Base-by-base conservation (phyloP, 2,113 vertebrate species). In the Spermophilus dauricus region DNA sequence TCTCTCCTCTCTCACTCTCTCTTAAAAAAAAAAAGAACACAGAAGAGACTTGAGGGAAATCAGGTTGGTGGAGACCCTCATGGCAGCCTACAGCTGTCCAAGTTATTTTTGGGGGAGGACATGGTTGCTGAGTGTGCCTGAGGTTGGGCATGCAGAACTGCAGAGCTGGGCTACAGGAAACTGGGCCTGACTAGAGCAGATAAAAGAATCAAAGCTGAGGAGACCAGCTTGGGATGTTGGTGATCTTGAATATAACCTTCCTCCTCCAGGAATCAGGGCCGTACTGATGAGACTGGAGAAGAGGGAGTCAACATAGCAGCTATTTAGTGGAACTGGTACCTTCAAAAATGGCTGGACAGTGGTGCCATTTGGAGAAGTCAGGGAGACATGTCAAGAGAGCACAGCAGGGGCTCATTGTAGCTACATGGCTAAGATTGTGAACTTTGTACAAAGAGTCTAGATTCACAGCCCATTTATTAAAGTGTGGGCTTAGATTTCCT, bases 381-480 rank as follows among this genome's bases (percentile, higher is more conserved):
- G 0, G n/a, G 53, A 56, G 73, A 85, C 16, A 81, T 17, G 6
- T 58, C 20, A 22, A 58, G 56, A 20, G 56, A 16, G 84, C 22
- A 3, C 28, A 30, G 61, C 8, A 28, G 51, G 51, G 28, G 48
- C 22, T 4, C 32, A 34, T 58, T 58, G 56, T 24, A 58, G 56
- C 20, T 58, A 8, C 20, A 0, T 51, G 58, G 28, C 58, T 51
- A 42, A 48, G 78, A 67, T 13, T 16, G 86, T 51, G 78, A 45
- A 73, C 16, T 78, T 48, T 78, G 77, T 26, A 82, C 86, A 82
- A 86, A 67, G n/a, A 32, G 37, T 91, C 67, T 65, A n/a, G 20
- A 28, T 45, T 81, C 65, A 75, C 5, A 51, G 70, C 6, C 30
- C 30, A 53, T 24, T 83, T 45, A 22, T 26, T 2, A 58, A 39